Base-by-base conservation (phyloP, 1,140 invertebrate genomes). In the Penaeus chinensis region DNA sequence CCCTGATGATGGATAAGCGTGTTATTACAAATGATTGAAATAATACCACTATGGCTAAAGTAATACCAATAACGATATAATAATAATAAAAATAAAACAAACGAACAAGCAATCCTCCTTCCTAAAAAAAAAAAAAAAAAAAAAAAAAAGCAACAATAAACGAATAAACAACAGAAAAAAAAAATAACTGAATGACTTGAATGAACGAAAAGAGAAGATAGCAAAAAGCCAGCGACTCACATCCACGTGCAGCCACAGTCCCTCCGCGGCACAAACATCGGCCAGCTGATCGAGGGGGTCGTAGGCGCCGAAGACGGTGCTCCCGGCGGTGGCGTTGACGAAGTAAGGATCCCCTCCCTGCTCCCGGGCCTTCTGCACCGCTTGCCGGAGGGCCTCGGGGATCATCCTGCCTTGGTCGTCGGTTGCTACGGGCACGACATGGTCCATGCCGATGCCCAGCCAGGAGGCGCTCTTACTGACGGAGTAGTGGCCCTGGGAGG, bases 161-260 rank as follows among this genome's bases (percentile, higher is more conserved):
- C 1, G 32, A 32, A 32, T 32, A 32, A 32, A 32, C 32, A 32
- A 32, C 32, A 32, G 32, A 32, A 32, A 1, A 32, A 32, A 32
- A 32, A 62, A 24, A 47, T 10, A 47, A 47, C 1, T 13, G 27
- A n/a, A 83, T 24, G 24, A 47, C 37, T 24, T 24, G 69, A 42
- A 22, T 24, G 4, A 22, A 74, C 0, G 27, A 3, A 74, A 4
- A 74, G 0, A 74, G 37, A 74, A 2, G 24, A 74, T 5, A 19
- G 24, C 18, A 74, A 4, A 71, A 22, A 71, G n/a, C 69, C 24
- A 71, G 27, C 13, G 95, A 89, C 96, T 96, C 2, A 97, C 98
- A 91, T 99, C 98, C 2, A 99, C 97, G 91, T 99, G 98, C 60
- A 99, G 92, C 98, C 98, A 99, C 84, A 99, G 91, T 4, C 95